Evolutionary conservation across 2,888 invertebrate genomes (phyloP), one percentile per base, ranked within the genome.

Genomic region (Galerucella nymphaeae): DNA sequence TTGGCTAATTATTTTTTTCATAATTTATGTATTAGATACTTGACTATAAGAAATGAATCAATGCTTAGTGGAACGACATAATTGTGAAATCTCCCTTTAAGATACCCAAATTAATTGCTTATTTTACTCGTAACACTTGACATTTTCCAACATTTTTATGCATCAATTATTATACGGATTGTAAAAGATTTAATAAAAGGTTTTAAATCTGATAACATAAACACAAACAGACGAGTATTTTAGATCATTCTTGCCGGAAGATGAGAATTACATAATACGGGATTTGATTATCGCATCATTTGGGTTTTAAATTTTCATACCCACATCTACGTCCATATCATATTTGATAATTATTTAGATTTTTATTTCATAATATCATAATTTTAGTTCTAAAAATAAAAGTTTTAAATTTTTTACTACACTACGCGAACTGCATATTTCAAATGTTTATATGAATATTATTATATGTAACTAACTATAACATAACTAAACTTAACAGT

Each of bases 41-140:
- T 63, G 64, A 23, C 18, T 13, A 66, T 20, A n/a, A 41, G 41
- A 66, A 66, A 66, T 66, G 57, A 66, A 66, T 66, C 66, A 66
- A 38, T n/a, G 38, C 18, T 66, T 66, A 57, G 53, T 57, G 55
- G 48, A 42, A 41, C 38, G 42, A 42, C 66, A 66, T 45, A 14
- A 41, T 66, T 66, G 23, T 45, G 20, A 57, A 66, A 66, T 55
- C 18, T 30, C 8, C 20, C 64, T 66, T 16, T 57, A 42, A 53
- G 55, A 53, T 66, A 18, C 30, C 53, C 55, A 66, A 42, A 23
- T 64, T 45, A 62, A 62, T 62, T 9, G 14, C 62, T 42, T 20
- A 41, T 62, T 61, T 45, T 45, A 14, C 64, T 23, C 14, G 55
- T 55, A 20, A 66, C 66, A 55, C 18, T 20, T 55, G 55, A 55